Conservation (phyloP, 1,140 invertebrate genomes). For the Rhynchophorus ferrugineus region DNA sequence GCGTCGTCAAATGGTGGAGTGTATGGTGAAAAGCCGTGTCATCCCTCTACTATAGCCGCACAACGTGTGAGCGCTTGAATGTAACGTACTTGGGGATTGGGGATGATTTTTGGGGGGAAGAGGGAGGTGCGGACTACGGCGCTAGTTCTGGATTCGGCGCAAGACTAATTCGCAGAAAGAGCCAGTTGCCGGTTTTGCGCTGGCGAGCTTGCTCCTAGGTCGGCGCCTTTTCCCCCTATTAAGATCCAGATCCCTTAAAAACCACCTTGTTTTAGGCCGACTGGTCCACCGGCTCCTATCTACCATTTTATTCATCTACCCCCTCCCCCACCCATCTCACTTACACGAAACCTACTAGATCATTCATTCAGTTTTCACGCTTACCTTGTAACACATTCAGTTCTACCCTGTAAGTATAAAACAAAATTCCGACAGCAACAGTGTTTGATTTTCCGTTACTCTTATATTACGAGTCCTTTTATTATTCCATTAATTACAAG, state of each 20-base stretch:
- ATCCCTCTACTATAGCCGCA: conserved; percentile 20
- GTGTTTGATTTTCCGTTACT: too few species aligned
- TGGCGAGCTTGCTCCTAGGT: conserved; percentile 18
- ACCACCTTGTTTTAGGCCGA: conserved; percentile 6
- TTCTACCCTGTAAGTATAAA: too few species aligned
- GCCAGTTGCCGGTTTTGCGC: conserved; percentile 23
- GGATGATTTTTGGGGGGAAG: conserved; percentile 22
- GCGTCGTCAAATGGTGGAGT: conserved; percentile 9
- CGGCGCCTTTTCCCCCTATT: conserved; percentile 12
- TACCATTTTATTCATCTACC: too few species aligned
- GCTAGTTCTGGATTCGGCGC: conserved; percentile 24
- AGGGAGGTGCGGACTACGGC: too few species aligned
- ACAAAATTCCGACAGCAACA: too few species aligned
- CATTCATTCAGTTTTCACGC: too few species aligned
- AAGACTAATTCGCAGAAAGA: conserved; percentile 27
- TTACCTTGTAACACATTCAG: too few species aligned
- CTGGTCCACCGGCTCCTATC: background rate
- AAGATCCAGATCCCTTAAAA: conserved; percentile 14
- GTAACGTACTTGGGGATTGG: conserved; percentile 31
- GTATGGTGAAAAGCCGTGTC: conserved; percentile 10
- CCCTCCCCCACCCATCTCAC: too few species aligned
- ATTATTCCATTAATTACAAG: too few species aligned
- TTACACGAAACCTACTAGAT: too few species aligned
- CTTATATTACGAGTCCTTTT: too few species aligned
- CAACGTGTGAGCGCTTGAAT: conserved; percentile 12